phyloP scores from a whole-genome alignment of 2,888 invertebrate genomes.

The Stenotaenia linearis region DNA sequence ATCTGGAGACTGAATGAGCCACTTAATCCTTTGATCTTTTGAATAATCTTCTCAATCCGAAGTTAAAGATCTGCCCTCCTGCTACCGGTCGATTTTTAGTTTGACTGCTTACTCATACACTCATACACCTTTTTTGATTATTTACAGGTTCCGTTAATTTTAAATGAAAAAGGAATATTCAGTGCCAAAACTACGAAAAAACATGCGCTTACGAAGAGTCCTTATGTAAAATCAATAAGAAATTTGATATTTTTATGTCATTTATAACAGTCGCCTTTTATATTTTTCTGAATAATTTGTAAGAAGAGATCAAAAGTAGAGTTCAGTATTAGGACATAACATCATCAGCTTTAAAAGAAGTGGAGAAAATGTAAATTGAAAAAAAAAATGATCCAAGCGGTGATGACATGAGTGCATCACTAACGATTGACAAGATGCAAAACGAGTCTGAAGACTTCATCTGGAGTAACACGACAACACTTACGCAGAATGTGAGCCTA shows the following conservation, averaged over 20 bases:
- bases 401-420: not conserved
- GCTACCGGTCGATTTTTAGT: too few species aligned
- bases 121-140: not conserved
- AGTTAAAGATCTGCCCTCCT: too few species aligned
- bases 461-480: not conserved
- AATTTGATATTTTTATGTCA: not conserved
- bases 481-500: not conserved
- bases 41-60: not conserved
- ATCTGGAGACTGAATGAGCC: not conserved
- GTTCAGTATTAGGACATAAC: not conserved
- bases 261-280: slow-evolving; percentile 1
- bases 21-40: not conserved
- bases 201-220: not conserved
- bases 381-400: not conserved
- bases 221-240: not conserved
- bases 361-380: not conserved
- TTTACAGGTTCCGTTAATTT: not conserved
- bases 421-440: not conserved
- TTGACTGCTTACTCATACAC: too few species aligned
- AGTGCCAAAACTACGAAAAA: not conserved
- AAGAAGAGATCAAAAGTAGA: not conserved
- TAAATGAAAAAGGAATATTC: not conserved
- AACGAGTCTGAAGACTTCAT: not conserved
- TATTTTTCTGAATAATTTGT: not conserved
- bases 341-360: too few species aligned